Base-by-base conservation (phyloP, 1,140 invertebrate species). In the Maniola jurtina region DNA sequence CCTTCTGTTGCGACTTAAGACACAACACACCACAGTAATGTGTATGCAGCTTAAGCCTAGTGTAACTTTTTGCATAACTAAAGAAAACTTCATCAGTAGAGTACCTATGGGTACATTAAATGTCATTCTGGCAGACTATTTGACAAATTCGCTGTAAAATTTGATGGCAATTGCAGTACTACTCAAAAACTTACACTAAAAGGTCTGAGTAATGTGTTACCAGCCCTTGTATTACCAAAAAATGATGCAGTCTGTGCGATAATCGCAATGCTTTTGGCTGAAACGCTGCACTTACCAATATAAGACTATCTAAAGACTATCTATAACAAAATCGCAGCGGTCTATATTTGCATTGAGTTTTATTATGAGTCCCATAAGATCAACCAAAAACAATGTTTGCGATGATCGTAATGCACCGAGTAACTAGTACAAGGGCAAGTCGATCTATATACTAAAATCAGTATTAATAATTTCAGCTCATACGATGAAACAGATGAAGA, bases 401-500 rank as follows among this genome's bases (percentile, higher is more conserved):
- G 10, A 45, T n/a, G 9, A 45, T 45, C 13, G 42, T 45, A 45
- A 8, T 45, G 42, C 42, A 45, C 0, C 42, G 13, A 11, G 13
- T 45, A 45, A 11, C 5, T 45, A 45, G 42, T 45, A 45, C 42
- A 45, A 5, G 42, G 13, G 42, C 42, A 7, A 42, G n/a, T 40
- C 16, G 48, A 48, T 48, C 25, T 57, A 13, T 47, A 10, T 34
- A 48, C 52, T 68, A 66, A 71, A 5, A 11, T 48, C 36, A 36
- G 42, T 1, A 55, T 69, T 72, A 55, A 48, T 59, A 47, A 52
- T 82, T 87, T 52, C 91, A 93, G 93, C 93, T 93, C 93, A 83
- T 93, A 93, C 92, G 92, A 93, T 93, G 93, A 93, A 85, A 92
- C 91, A 40, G 93, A 93, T 64, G 93, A 94, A 60, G 93, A 94